phyloP scores from a whole-genome alignment of 2,113 vertebrate species.

The Spermophilus dauricus region DNA sequence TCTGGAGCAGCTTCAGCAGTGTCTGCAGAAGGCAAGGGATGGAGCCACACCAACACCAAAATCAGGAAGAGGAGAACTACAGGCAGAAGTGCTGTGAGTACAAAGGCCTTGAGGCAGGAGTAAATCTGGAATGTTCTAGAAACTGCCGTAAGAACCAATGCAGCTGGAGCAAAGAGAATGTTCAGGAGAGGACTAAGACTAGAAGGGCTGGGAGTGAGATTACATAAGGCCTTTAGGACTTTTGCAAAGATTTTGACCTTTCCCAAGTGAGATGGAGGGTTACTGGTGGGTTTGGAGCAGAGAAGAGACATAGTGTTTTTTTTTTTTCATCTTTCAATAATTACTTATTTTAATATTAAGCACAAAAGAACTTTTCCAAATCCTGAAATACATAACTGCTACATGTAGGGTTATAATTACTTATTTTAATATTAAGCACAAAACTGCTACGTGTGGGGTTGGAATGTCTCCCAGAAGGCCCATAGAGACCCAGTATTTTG shows the following conservation, averaged over 20 bases:
- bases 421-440: no score
- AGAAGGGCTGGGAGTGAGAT: background rate
- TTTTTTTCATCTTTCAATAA: no score
- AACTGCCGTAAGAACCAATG: background rate
- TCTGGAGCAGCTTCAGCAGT: background rate
- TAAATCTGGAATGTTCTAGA: background rate
- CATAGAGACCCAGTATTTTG: background rate
- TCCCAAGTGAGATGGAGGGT: background rate
- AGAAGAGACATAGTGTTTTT: background rate
- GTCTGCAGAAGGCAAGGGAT: background rate
- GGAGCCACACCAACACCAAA: background rate
- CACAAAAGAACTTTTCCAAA: no score
- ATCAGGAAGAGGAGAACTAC: background rate
- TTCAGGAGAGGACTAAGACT: background rate
- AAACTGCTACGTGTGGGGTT: no score
- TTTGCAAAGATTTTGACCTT: background rate
- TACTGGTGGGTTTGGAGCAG: background rate
- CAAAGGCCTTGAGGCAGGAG: background rate
- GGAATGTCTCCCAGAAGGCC: no score
- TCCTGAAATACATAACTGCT: no score
- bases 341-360: no score
- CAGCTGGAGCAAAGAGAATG: background rate
- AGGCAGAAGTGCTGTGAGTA: background rate
- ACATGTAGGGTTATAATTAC: no score
- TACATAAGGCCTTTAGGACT: background rate